Percentiles rank a stretch among this genome's conserved stretches.
Conservation (phyloP, 2,797 vertebrate species). For the Pangasius larnaudii region DNA sequence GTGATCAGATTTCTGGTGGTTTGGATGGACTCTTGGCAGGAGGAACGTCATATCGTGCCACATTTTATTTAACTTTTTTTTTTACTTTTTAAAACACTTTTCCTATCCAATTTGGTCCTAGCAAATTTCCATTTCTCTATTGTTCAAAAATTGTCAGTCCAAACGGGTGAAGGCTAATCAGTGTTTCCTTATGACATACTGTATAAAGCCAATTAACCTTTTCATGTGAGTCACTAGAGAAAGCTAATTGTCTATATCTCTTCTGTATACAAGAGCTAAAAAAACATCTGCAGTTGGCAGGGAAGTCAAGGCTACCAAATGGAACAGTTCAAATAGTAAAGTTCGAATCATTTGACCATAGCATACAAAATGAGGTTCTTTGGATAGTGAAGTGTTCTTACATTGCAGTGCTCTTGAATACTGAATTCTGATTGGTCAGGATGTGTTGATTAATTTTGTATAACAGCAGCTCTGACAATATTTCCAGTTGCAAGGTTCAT, state of each 20-base stretch:
- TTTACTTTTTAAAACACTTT: not conserved
- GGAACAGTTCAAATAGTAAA: not conserved
- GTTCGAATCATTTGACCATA: not conserved
- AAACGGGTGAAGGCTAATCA: too few relatives aligned
- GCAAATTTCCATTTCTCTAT: not conserved
- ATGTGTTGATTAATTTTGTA: not conserved
- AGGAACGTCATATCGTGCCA: not conserved
- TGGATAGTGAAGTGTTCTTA: not conserved
- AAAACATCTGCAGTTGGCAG: not conserved
- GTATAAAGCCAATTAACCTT: not conserved
- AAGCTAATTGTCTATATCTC: not conserved
- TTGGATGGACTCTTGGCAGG: not conserved
- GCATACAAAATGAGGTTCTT: not conserved
- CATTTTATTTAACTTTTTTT: not conserved
- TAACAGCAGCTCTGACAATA: not conserved
- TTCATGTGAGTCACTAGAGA: not conserved
- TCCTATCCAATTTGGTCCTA: not conserved
- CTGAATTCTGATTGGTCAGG: not conserved
- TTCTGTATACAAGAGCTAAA: not conserved
- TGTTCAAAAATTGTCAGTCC: not conserved
- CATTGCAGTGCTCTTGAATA: not conserved
- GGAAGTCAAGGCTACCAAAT: not conserved
- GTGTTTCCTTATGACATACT: not conserved
- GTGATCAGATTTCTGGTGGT: not conserved
- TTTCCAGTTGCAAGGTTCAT: not conserved